These are phyloP conservation scores for Helogale parvula DNA, from an alignment of 2,113 vertebrate species.

Conservation along the genomic window DNA sequence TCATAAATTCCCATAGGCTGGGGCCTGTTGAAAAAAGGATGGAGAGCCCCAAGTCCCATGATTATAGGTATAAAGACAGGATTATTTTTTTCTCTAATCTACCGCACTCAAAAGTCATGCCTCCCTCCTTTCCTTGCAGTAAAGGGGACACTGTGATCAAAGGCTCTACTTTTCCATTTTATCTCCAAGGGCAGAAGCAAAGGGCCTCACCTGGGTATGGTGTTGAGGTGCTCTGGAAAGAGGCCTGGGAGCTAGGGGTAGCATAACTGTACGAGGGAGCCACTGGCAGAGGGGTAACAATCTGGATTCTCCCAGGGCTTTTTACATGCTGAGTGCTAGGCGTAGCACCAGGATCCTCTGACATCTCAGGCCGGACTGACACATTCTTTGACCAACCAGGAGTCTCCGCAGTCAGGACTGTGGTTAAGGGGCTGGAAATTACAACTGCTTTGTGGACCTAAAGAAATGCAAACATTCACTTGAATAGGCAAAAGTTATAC, in stretches of 20 bases:
- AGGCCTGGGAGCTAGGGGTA: background rate
- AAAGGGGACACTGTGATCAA: constrained; percentile 10
- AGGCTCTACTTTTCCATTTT: background rate
- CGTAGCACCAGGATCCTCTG: constrained; percentile 49
- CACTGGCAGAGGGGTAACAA: constrained; percentile 54
- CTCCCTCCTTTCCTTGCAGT: background rate
- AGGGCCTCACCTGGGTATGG: constrained; percentile 83
- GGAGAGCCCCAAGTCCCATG: background rate
- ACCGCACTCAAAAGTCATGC: constrained; percentile 10
- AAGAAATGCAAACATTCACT: constrained; percentile 60
- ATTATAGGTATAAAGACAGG: constrained; percentile 21
- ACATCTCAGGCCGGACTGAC: constrained; percentile 49
- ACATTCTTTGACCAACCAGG: constrained; percentile 60
- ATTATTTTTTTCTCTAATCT: constrained; percentile 26
- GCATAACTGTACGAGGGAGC: constrained; percentile 65
- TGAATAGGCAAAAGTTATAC: constrained; percentile 45
- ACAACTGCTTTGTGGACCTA: constrained; percentile 75
- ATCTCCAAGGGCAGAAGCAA: constrained; percentile 6
- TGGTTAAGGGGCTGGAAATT: constrained; percentile 61
- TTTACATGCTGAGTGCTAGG: constrained; percentile 25
- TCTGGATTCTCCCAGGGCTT: constrained; percentile 39
- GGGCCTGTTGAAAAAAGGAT: constrained; percentile 1
- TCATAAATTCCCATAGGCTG: constrained; percentile 33
- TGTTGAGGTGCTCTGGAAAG: constrained; percentile 76
- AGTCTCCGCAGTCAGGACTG: constrained; percentile 77